phyloP scores from a whole-genome alignment of 2,888 invertebrate genomes.

The Oasisia sp. region DNA sequence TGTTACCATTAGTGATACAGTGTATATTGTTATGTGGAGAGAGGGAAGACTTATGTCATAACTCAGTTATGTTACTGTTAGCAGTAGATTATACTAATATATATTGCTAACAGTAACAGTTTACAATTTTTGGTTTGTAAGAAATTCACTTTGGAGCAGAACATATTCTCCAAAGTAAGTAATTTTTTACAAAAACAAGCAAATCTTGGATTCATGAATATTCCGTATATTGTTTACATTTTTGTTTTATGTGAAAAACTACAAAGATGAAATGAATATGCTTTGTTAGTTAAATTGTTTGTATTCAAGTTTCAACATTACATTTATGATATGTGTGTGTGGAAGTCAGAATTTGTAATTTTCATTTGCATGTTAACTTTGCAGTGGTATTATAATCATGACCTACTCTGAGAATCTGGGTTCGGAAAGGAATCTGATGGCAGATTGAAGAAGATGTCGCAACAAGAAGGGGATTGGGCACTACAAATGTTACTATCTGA shows the following conservation, averaged over 20 bases:
- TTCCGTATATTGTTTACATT: no score
- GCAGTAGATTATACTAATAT: no score
- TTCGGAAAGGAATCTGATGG: neutral
- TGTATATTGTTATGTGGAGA: neutral
- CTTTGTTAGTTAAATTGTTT: neutral
- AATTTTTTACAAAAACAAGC: neutral
- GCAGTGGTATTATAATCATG: neutral
- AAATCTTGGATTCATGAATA: neutral
- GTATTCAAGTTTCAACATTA: neutral
- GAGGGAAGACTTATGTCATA: neutral
- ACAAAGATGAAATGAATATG: neutral
- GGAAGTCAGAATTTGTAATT: neutral
- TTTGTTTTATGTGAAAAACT: no score
- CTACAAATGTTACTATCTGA: conserved; percentile 12
- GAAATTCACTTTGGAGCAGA: no score
- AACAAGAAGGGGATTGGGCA: neutral
- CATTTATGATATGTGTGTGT: neutral
- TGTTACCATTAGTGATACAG: neutral
- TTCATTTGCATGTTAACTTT: neutral
- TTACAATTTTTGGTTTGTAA: no score
- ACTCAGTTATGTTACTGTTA: no score
- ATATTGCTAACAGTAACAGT: no score
- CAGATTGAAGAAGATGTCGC: neutral
- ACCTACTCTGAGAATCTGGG: neutral
- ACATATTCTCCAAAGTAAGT: neutral